Conservation (phyloP, 2,113 vertebrate genomes). For the Telmatochromis sp. region DNA sequence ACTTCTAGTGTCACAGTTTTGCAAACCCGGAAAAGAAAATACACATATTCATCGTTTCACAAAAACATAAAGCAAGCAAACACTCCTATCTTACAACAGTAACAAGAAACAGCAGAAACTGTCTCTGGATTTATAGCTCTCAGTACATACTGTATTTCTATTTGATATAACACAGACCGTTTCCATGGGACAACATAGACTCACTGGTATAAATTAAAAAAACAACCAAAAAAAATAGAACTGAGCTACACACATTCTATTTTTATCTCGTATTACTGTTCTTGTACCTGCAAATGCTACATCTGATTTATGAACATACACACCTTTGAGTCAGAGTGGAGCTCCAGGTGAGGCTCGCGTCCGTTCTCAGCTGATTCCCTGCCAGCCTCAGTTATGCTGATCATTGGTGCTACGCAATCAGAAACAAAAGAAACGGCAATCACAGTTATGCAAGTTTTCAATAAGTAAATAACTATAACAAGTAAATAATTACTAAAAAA, state of each 20-base stretch:
- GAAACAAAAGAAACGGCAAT: neutral
- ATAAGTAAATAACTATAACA: neutral
- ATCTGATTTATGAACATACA: conserved; percentile 1
- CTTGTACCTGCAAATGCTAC: neutral
- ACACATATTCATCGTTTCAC: neutral
- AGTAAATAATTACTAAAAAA: neutral
- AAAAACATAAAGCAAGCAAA: neutral
- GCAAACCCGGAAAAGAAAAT: neutral
- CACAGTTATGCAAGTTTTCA: neutral
- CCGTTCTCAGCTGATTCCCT: conserved; percentile 57
- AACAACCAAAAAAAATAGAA: neutral
- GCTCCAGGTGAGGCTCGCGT: conserved; percentile 59
- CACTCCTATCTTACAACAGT: neutral
- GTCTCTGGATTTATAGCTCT: neutral
- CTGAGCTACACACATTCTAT: neutral
- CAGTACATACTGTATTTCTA: neutral
- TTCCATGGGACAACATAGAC: neutral
- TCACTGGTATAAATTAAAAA: neutral
- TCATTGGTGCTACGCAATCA: conserved; percentile 70
- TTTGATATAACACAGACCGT: neutral
- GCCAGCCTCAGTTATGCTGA: conserved; percentile 75
- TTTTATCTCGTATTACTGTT: neutral
- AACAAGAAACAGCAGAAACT: neutral
- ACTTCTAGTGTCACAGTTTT: neutral
- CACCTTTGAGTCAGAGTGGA: conserved; percentile 76